phyloP scores from a whole-genome alignment of 1,140 invertebrate species.

The Drosophila saltans region DNA sequence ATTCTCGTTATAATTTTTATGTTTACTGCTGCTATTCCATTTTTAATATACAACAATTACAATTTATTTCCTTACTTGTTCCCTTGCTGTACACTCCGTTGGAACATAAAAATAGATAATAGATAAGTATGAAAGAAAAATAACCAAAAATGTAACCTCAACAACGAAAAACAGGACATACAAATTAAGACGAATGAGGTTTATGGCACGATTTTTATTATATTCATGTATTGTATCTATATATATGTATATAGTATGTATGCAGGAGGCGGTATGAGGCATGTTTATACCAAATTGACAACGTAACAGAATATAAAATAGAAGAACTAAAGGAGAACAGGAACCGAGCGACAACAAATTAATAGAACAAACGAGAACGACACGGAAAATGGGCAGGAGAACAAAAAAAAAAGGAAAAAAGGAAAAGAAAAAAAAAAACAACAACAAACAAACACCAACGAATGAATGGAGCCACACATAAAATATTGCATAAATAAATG shows the following conservation, averaged over 20 bases:
- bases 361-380: constrained; percentile 67
- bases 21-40: background rate
- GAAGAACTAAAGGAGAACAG: constrained; percentile 18
- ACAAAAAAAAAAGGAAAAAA: no score
- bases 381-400: constrained; percentile 12
- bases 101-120: constrained; percentile 9
- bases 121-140: constrained; percentile 53
- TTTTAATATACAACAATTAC: background rate
- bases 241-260: constrained; percentile 29
- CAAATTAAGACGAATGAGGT: constrained; percentile 80
- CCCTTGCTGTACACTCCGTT: background rate
- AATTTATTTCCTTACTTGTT: background rate
- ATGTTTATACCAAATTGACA: constrained; percentile 58
- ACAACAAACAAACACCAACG: constrained; percentile 43
- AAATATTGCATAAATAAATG: constrained; percentile 81
- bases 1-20: background rate
- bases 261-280: constrained; percentile 13
- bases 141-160: constrained; percentile 31
- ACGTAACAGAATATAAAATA: constrained; percentile 33
- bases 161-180: constrained; percentile 58
- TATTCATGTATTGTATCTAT: constrained; percentile 30
- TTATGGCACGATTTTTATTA: constrained; percentile 68
- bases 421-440: constrained; percentile 8
- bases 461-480: constrained; percentile 72
- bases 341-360: constrained; percentile 71